Evolutionary conservation across 2,797 vertebrate species (phyloP).

Genomic region (Gephyroberyx darwinii): DNA sequence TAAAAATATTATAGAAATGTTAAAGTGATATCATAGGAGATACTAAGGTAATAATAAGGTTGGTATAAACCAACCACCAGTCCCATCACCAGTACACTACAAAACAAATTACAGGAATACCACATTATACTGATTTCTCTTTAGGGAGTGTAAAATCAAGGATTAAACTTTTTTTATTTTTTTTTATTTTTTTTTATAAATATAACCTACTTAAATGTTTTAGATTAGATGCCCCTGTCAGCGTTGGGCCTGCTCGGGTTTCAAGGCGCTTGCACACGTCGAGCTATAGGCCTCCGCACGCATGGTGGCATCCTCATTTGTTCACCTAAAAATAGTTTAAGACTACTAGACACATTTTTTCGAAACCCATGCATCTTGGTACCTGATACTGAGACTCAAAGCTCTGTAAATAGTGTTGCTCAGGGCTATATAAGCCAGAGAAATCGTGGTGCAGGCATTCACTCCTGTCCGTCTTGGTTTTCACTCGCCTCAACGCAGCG

Average conservation of each 20-base stretch:
- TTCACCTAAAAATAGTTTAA: conserved; percentile 82
- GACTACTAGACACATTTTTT: conserved; percentile 87
- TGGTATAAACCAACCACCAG: no score
- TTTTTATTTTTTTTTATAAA: no score
- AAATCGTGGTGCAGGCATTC: conserved; percentile 54
- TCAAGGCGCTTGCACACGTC: conserved; percentile 58
- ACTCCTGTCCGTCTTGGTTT: conserved; percentile 80
- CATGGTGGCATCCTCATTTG: conserved; percentile 82
- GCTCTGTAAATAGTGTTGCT: conserved; percentile 83
- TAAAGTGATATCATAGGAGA: no score
- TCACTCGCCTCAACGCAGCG: conserved; percentile 84
- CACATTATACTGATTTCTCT: no score
- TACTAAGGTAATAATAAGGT: no score
- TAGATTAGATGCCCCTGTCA: conserved; percentile 21
- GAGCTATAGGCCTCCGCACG: conserved; percentile 75
- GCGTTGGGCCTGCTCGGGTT: conserved; percentile 52
- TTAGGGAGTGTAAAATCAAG: neutral
- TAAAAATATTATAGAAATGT: no score
- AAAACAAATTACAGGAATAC: no score
- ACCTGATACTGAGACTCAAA: conserved; percentile 80
- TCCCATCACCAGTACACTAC: no score
- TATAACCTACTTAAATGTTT: conserved; percentile 47
- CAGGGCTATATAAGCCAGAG: conserved; percentile 78
- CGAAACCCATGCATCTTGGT: conserved; percentile 79
- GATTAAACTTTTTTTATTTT: conserved; percentile 37